Evolutionary conservation across 2,113 vertebrate species (phyloP).

Genomic region (Balaenoptera acutorostrata): DNA sequence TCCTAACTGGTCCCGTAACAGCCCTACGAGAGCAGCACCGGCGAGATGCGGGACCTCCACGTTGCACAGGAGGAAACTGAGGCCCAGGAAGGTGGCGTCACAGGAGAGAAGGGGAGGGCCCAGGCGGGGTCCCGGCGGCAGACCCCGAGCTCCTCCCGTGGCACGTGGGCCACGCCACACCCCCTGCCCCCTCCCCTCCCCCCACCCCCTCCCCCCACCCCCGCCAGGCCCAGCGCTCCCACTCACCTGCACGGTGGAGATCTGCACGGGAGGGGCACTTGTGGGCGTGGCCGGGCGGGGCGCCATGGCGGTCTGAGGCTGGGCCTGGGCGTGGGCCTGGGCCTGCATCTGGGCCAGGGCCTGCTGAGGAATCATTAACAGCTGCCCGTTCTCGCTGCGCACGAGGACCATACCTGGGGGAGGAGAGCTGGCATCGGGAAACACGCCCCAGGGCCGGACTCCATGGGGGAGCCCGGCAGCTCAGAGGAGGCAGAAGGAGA

Average conservation of each 20-base stretch:
- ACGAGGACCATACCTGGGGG: constrained; percentile 93
- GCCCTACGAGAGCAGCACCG: fast-evolving
- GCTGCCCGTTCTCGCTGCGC: constrained; percentile 93
- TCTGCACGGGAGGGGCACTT: constrained; percentile 92
- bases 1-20: not conserved
- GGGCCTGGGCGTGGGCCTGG: constrained; percentile 93
- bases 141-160: not conserved
- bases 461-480: not conserved
- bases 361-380: constrained; percentile 95
- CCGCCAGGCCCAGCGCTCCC: not conserved
- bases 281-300: constrained; percentile 91
- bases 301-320: constrained; percentile 91
- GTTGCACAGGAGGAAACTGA: not conserved
- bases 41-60: no score
- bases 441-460: not conserved
- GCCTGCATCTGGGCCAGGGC: constrained; percentile 95
- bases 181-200: no score
- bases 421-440: constrained; percentile 27
- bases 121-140: not conserved
- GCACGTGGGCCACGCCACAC: not conserved
- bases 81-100: no score
- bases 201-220: not conserved
- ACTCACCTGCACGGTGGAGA: constrained; percentile 92
- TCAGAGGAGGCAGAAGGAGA: not conserved
- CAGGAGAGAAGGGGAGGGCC: not conserved